phyloP scores from a whole-genome alignment of 2,113 vertebrate species.

The Psittacus erithacus region DNA sequence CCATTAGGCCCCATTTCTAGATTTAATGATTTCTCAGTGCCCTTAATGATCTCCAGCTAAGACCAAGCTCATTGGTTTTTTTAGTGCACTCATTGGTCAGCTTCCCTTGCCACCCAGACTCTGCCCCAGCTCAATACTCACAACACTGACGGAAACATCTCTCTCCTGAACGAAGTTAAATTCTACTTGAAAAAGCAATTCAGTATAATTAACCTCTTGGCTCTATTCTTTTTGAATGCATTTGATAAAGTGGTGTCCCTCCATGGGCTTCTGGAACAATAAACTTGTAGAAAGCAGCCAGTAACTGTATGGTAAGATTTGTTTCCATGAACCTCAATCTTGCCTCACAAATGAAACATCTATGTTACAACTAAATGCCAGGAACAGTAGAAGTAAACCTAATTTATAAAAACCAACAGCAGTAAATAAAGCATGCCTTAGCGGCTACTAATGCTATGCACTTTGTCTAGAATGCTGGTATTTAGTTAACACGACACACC shows the following conservation, averaged over 20 bases:
- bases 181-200: slow-evolving; percentile 34
- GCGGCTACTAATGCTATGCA: background rate
- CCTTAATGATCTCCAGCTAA: slow-evolving; percentile 7
- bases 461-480: background rate
- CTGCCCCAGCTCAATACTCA: background rate
- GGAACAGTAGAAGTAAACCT: background rate
- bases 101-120: background rate
- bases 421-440: slow-evolving; percentile 11
- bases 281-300: background rate
- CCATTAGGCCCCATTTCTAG: slow-evolving; percentile 17
- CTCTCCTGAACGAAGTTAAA: background rate
- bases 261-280: background rate
- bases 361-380: background rate
- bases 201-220: slow-evolving; percentile 19
- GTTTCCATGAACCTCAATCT: background rate
- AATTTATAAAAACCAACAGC: slow-evolving; percentile 14
- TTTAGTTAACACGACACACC: background rate
- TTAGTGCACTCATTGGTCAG: slow-evolving; percentile 13
- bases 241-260: background rate
- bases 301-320: background rate
- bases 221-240: background rate
- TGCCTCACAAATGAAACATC: slow-evolving; percentile 14
- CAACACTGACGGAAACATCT: slow-evolving; percentile 12
- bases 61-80: background rate
- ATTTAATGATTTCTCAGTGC: slow-evolving; percentile 20